Evolutionary conservation across 30 jellyfish, hydroid and myxozoan genomes (phyloP), one percentile per base, ranked within the genome.

Genomic region (Pelagia noctiluca): DNA sequence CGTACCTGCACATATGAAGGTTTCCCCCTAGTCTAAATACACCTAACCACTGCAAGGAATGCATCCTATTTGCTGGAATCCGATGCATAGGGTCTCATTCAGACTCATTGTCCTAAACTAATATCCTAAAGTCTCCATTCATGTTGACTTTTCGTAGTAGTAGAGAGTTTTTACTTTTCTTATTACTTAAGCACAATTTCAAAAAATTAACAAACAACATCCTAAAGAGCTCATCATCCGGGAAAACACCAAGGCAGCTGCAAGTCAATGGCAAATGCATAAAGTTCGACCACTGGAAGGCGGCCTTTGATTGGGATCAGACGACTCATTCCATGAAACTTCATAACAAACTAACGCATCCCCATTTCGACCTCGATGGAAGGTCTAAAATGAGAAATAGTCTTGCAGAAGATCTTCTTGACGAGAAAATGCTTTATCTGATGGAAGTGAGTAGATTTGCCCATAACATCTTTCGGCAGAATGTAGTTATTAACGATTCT

Each of bases 281-380:
- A 30, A 65, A 26, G 33, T 65, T 65, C 33, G 52, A 65, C 1
- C 78, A 65, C 16, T 33, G 31, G 1, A 65, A 65, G 48, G 8
- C 23, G 4, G 76, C 76, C 16, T 29, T 16, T 28, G 18, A 8
- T 19, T 63, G 46, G 60, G 78, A 65, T 33, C 35, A 32, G 8
- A 28, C 2, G 1, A 65, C 2, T 2, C 78, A 65, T 19, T 0
- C 60, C 0, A 25, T 65, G 3, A 65, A 65, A 25, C 28, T 22
- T 35, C 50, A 65, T 32, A 35, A 65, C 28, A 65, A 65, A 11
- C 12, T 65, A 2, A 29, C 50, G 0, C 78, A 32, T 25, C 1
- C 0, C 26, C 78, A 65, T 35, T 65, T 65, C 33, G 78, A 26
- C 16, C 78, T 65, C 33, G 78, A 65, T 32, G 12, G 78, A 26